Evolutionary conservation across 2,888 invertebrate genomes (phyloP).

Genomic region (Melanostoma scalare): DNA sequence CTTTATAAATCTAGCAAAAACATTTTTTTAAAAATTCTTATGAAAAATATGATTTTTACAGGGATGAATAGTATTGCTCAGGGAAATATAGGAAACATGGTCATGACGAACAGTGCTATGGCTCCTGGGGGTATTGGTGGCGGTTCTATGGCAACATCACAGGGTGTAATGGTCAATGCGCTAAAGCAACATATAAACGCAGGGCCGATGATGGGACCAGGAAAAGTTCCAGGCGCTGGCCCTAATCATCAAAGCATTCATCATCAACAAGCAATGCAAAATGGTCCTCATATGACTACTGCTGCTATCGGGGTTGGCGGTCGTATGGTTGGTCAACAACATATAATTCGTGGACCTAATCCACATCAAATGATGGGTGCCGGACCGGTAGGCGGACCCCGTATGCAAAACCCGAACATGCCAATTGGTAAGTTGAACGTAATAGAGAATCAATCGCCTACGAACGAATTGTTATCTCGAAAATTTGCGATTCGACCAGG

Average conservation of each 20-base stretch:
- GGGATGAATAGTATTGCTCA: constrained; percentile 86
- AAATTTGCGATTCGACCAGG: constrained; percentile 76
- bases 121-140: constrained; percentile 83
- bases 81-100: constrained; percentile 87
- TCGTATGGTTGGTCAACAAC: constrained; percentile 80
- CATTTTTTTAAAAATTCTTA: background rate
- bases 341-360: constrained; percentile 81
- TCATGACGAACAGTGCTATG: constrained; percentile 90
- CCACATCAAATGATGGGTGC: constrained; percentile 81
- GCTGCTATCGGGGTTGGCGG: constrained; percentile 74
- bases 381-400: constrained; percentile 82
- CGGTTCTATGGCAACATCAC: constrained; percentile 84
- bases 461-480: constrained; percentile 73
- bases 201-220: constrained; percentile 80
- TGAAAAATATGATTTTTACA: constrained; percentile 74
- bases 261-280: constrained; percentile 87
- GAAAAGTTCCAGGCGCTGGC: constrained; percentile 74
- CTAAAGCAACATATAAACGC: constrained; percentile 88
- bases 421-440: constrained; percentile 79
- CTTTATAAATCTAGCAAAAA: too few species aligned
- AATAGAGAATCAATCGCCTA: constrained; percentile 71
- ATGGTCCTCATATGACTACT: constrained; percentile 88
- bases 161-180: constrained; percentile 88
- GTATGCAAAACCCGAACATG: constrained; percentile 84
- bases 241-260: constrained; percentile 80